Evolutionary conservation across 2,113 vertebrate species (phyloP).

Genomic region (Tychaedon coryphoeus): DNA sequence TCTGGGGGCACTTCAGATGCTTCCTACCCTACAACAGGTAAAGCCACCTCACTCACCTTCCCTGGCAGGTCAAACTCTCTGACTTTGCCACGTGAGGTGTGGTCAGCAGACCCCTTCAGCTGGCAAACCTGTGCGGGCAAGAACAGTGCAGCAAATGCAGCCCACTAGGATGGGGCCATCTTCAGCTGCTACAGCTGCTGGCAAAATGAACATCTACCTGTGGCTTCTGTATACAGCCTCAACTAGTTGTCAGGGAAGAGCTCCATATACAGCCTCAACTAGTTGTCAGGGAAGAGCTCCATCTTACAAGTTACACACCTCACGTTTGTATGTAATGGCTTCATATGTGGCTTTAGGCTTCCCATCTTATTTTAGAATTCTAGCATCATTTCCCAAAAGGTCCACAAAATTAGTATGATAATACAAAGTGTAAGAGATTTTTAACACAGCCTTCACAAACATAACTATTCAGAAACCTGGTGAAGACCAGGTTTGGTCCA

Average conservation of each 20-base stretch:
- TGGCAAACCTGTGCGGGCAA: background rate
- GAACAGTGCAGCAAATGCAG: background rate
- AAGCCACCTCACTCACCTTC: background rate
- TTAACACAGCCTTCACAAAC: background rate
- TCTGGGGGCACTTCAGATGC: background rate
- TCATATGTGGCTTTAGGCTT: background rate
- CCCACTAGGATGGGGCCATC: background rate
- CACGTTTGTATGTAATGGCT: background rate
- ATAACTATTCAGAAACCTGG: background rate
- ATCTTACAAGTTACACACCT: background rate
- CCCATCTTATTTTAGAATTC: background rate
- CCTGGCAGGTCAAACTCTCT: fast-evolving
- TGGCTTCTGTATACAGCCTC: fast-evolving
- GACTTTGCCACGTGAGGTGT: background rate
- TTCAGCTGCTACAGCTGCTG: background rate
- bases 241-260: background rate
- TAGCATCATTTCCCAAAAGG: background rate
- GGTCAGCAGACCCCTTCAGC: background rate
- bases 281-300: background rate
- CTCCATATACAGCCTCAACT: background rate
- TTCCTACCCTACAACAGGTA: background rate
- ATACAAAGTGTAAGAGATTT: background rate
- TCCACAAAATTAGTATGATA: background rate
- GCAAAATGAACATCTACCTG: background rate
- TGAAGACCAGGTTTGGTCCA: background rate